A percentile compares a stretch with the other conserved stretches of the same genome.
phyloP scores from a whole-genome alignment of 2,797 vertebrate genomes.

The Buceros bicornis region DNA sequence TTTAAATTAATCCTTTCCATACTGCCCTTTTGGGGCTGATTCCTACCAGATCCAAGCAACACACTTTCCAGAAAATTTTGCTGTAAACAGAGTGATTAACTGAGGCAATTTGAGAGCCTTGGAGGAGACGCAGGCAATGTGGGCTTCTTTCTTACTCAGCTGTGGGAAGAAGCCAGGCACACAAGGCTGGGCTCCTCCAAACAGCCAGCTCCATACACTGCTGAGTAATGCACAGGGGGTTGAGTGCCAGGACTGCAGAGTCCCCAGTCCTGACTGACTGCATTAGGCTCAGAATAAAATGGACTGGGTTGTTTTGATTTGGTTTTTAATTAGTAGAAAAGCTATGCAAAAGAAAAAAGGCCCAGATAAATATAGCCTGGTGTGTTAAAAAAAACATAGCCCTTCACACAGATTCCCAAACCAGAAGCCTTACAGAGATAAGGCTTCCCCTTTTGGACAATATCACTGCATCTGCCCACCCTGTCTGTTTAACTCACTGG shows the following conservation, averaged over 20 bases:
- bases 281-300: not conserved
- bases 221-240: constrained; percentile 28
- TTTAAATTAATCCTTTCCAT: not conserved
- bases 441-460: not conserved
- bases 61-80: not conserved
- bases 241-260: constrained; percentile 55
- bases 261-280: not conserved
- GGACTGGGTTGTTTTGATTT: not conserved
- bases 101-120: not conserved
- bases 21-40: not conserved
- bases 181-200: not conserved
- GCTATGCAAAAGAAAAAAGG: not conserved
- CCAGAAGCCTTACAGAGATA: not conserved
- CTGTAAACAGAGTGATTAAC: not conserved
- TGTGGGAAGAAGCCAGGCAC: not conserved
- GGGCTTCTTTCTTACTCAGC: not conserved
- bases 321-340: not conserved
- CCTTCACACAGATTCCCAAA: not conserved
- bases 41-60: not conserved
- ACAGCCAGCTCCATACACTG: not conserved
- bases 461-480: not conserved
- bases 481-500: not conserved
- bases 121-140: not conserved
- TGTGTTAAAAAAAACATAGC: not conserved
- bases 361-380: not conserved